These are phyloP conservation scores for Chymomyza caudatula DNA, from an alignment of 2,888 invertebrate genomes.

Conservation along the genomic window DNA sequence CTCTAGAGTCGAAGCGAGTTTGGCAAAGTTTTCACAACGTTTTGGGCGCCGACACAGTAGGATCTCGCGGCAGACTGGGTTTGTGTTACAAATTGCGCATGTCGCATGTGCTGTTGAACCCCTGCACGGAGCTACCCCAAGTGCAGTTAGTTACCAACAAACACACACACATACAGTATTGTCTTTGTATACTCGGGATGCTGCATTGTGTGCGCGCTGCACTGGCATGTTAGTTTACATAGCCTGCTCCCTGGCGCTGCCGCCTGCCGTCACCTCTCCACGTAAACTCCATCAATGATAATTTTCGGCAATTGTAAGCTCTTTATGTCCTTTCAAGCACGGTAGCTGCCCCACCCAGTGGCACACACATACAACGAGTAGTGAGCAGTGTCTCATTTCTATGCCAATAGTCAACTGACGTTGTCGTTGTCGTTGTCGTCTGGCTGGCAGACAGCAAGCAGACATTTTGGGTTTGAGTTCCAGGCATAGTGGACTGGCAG, in stretches of 20 bases:
- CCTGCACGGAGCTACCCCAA: background rate
- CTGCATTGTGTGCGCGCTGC: conserved; percentile 1
- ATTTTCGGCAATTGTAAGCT: conserved; percentile 51
- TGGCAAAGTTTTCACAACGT: conserved; percentile 6
- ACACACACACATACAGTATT: background rate
- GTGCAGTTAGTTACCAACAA: background rate
- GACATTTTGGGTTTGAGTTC: conserved; percentile 57
- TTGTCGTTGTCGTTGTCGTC: conserved; percentile 1
- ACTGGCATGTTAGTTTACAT: conserved; percentile 34
- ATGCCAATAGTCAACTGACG: conserved; percentile 13
- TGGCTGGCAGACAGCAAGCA: conserved; percentile 58
- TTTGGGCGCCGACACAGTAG: conserved; percentile 1
- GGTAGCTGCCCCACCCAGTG: conserved; percentile 14
- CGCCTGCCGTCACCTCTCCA: background rate
- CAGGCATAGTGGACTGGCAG: conserved; percentile 30
- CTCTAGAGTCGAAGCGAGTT: conserved; percentile 27
- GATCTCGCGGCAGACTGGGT: conserved; percentile 73
- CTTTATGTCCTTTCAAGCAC: conserved; percentile 34
- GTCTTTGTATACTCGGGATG: background rate
- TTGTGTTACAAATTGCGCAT: conserved; percentile 79
- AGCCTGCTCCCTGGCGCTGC: conserved; percentile 16
- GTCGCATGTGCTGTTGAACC: conserved; percentile 55
- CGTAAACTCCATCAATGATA: conserved; percentile 16
- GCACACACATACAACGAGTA: conserved; percentile 11
- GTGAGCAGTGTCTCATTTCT: conserved; percentile 10